Evolutionary conservation across 2,113 vertebrate genomes (phyloP).

Genomic region (Lamprologus tigripictilis): DNA sequence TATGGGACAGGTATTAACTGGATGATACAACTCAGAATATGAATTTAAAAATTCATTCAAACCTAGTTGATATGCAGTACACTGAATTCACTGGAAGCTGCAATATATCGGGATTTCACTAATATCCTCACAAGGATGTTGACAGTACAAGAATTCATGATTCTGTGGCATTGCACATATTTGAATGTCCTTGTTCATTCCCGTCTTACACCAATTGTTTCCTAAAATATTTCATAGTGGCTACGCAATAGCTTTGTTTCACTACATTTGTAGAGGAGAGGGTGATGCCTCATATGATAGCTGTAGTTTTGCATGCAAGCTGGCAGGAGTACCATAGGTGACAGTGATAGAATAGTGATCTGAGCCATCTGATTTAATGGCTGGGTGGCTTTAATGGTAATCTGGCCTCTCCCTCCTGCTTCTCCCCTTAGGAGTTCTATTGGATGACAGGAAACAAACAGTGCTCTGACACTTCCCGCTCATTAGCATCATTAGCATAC

Average conservation of each 20-base stretch:
- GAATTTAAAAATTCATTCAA: slow-evolving; percentile 9
- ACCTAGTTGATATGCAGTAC: not conserved
- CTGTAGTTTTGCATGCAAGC: not conserved
- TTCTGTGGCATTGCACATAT: not conserved
- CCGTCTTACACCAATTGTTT: not conserved
- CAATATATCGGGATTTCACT: not conserved
- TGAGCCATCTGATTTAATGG: slow-evolving; percentile 45
- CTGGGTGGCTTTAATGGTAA: slow-evolving; percentile 57
- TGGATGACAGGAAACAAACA: slow-evolving; percentile 75
- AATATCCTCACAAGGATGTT: not conserved
- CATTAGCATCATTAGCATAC: slow-evolving; percentile 79
- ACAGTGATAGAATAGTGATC: slow-evolving; percentile 33
- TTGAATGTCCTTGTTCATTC: not conserved
- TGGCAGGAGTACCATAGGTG: not conserved
- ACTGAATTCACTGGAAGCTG: not conserved
- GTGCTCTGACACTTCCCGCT: slow-evolving; percentile 68
- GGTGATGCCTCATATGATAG: not conserved
- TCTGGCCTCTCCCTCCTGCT: not conserved
- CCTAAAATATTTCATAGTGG: not conserved
- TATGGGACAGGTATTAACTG: slow-evolving; percentile 9
- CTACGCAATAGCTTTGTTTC: not conserved
- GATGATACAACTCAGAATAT: not conserved
- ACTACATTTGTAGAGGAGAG: not conserved
- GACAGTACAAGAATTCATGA: not conserved
- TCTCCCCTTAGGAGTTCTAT: slow-evolving; percentile 21